Conservation (phyloP, 2,888 invertebrate genomes). For the Apodemia duryi region DNA sequence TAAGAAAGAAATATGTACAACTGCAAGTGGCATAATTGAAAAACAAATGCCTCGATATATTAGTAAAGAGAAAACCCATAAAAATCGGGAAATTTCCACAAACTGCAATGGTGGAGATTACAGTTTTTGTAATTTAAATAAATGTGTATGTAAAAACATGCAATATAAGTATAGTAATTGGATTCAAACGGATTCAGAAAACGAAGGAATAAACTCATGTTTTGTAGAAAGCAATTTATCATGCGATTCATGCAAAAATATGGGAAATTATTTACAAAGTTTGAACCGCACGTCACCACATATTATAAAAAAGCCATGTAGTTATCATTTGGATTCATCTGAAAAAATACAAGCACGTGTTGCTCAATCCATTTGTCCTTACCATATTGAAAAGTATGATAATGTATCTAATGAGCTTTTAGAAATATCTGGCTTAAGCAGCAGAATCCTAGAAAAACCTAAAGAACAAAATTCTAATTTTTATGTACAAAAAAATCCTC, state of each 20-base stretch:
- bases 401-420: too few relatives aligned
- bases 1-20: not conserved
- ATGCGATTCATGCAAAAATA: conserved; percentile 16
- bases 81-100: conserved; percentile 42
- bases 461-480: conserved; percentile 27
- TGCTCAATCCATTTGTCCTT: too few relatives aligned
- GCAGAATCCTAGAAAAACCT: conserved; percentile 18
- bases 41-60: conserved; percentile 27
- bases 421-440: too few relatives aligned
- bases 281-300: conserved; percentile 29
- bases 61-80: conserved; percentile 29
- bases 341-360: too few relatives aligned
- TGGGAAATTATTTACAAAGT: not conserved
- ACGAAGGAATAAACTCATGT: not conserved
- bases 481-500: not conserved
- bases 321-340: conserved; percentile 23
- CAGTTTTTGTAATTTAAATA: conserved; percentile 36
- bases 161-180: conserved; percentile 28
- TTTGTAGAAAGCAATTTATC: conserved; percentile 17
- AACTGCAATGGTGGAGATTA: conserved; percentile 37
- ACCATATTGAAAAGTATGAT: too few relatives aligned
- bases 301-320: conserved; percentile 40
- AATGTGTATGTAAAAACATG: conserved; percentile 42
- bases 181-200: conserved; percentile 20
- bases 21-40: not conserved